phyloP scores from a whole-genome alignment of 2,113 vertebrate genomes.

The western clawed frog (Xenopus tropicalis) region DNA sequence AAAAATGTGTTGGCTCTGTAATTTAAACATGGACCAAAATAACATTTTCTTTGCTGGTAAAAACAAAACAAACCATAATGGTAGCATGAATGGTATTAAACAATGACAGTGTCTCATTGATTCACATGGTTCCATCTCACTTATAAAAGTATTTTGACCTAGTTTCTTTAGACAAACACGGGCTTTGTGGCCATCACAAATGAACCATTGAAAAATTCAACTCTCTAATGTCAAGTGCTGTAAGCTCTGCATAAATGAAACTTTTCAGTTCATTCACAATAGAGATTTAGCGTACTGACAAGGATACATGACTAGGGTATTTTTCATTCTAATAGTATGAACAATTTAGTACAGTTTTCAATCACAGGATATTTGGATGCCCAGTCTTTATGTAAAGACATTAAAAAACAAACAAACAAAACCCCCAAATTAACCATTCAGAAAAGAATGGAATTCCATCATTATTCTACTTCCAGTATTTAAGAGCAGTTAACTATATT shows the following conservation, averaged over 20 bases:
- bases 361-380: too few species aligned
- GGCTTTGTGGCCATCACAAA: background rate
- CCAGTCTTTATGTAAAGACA: background rate
- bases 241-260: background rate
- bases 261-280: background rate
- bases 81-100: slow-evolving; percentile 27
- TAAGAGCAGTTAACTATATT: too few species aligned
- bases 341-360: too few species aligned
- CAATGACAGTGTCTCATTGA: background rate
- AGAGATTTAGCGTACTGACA: background rate
- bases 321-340: too few species aligned
- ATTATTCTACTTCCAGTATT: too few species aligned
- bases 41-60: too few species aligned
- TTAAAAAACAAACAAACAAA: background rate
- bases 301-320: too few species aligned
- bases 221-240: background rate
- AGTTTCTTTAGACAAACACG: background rate
- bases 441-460: background rate
- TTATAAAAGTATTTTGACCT: background rate
- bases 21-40: slow-evolving; percentile 39
- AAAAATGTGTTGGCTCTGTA: slow-evolving; percentile 52
- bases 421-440: background rate
- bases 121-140: background rate
- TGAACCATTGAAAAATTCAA: background rate
- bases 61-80: slow-evolving; percentile 47